Conservation (phyloP, 2,888 invertebrate species). For the Cantharis lateralis region DNA sequence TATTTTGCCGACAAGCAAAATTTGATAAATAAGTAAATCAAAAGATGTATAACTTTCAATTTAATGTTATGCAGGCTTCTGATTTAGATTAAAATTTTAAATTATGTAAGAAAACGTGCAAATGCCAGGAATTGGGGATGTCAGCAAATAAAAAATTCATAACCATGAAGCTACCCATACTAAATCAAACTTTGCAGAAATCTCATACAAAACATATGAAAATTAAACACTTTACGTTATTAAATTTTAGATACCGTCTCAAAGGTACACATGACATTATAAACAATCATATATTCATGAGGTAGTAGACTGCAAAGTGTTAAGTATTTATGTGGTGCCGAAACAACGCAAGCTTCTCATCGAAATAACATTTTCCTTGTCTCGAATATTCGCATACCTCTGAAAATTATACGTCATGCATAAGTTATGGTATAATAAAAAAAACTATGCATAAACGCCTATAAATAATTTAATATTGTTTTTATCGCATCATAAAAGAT, state of each 20-base stretch:
- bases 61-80: neutral
- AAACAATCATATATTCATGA: slow-evolving; percentile 44
- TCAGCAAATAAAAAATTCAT: slow-evolving; percentile 25
- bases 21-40: neutral
- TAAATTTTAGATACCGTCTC: slow-evolving; percentile 35
- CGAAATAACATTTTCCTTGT: slow-evolving; percentile 9
- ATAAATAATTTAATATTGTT: slow-evolving; percentile 40
- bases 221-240: slow-evolving; percentile 35
- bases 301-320: slow-evolving; percentile 40
- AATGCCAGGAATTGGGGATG: slow-evolving; percentile 16
- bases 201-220: slow-evolving; percentile 31
- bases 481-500: slow-evolving; percentile 36
- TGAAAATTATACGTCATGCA: slow-evolving; percentile 22
- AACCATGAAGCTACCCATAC: slow-evolving; percentile 14
- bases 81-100: slow-evolving; percentile 19
- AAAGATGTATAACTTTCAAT: slow-evolving; percentile 3
- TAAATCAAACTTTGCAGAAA: slow-evolving; percentile 27
- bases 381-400: slow-evolving; percentile 15
- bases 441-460: slow-evolving; percentile 40
- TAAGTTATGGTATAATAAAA: slow-evolving; percentile 32
- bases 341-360: slow-evolving; percentile 25
- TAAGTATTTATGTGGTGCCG: slow-evolving; percentile 40
- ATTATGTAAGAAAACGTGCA: slow-evolving; percentile 23
- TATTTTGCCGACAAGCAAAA: neutral
- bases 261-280: slow-evolving; percentile 40